Evolutionary conservation across 2,888 invertebrate genomes (phyloP), one percentile per base, ranked within the genome.

Genomic region (Chrysomela aeneicollis): DNA sequence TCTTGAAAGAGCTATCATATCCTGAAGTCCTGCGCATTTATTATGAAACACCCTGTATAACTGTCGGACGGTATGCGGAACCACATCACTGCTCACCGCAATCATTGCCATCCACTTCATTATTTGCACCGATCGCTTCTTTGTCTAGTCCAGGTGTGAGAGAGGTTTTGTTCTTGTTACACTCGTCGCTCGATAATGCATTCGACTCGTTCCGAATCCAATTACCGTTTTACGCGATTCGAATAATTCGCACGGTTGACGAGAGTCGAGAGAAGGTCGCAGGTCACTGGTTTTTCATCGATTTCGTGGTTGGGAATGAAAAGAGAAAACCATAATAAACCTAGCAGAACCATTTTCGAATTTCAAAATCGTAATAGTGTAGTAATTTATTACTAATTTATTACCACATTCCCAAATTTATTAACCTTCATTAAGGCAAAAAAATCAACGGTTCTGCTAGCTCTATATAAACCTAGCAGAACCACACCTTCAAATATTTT

Each of bases 211-310:
- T 42, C n/a, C 42, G 42, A 42, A 42, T 42, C 42, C 42, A 42
- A 42, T 42, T 42, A 42, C 42, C 42, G 42, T 15, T 42, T 42
- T 42, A 42, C 42, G 42, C 42, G 42, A 42, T 10, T 42, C 42
- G 42, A n/a, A 42, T 42, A 42, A 42, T 42, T n/a, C 12, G 42
- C 42, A 3, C 15, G 15, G 15, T 42, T 15, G 42, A 42, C n/a
- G 42, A 15, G 42, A n/a, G 12, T 15, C n/a, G 42, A 3, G 15
- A 42, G n/a, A 42, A 42, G 42, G 42, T 42, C 42, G 12, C 3
- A 42, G 35, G 35, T 12, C 9, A 35, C 17, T 42, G n/a, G 42
- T 15, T 15, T 42, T 17, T 42, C 42, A 42, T 42, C 42, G 17
- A 42, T 42, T 42, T 42, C 12, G 42, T 42, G 17, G 42, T 15